Evolutionary conservation across 1,140 invertebrate genomes (phyloP).

Genomic region (Apolygus lucorum): DNA sequence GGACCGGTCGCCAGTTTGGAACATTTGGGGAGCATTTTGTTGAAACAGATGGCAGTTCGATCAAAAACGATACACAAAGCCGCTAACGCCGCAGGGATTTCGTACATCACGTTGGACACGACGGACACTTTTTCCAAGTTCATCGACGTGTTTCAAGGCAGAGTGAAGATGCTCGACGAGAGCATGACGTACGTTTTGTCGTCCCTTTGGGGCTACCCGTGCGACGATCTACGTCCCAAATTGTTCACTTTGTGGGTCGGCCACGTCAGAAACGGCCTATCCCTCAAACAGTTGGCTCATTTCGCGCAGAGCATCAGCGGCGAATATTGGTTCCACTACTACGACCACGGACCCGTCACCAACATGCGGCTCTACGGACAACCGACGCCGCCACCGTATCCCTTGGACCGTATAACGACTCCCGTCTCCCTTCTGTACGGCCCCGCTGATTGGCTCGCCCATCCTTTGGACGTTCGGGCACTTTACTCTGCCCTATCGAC

Average conservation of each 20-base stretch:
- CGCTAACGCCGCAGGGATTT: background rate
- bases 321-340: slow-evolving; percentile 36
- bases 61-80: background rate
- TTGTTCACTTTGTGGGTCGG: background rate
- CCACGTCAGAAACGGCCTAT: slow-evolving; percentile 41
- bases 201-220: background rate
- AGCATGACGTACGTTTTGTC: background rate
- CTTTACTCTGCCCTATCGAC: background rate
- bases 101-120: background rate
- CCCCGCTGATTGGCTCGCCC: slow-evolving; percentile 58
- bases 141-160: background rate
- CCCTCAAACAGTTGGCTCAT: slow-evolving; percentile 48
- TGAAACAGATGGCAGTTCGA: background rate
- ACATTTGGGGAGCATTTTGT: slow-evolving; percentile 29
- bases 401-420: slow-evolving; percentile 50
- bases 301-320: slow-evolving; percentile 41
- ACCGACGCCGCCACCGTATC: slow-evolving; percentile 45
- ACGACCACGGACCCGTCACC: slow-evolving; percentile 39
- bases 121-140: background rate
- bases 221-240: background rate
- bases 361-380: slow-evolving; percentile 45
- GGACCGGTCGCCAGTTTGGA: slow-evolving; percentile 42
- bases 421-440: slow-evolving; percentile 59
- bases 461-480: background rate
- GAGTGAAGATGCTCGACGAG: background rate